Evolutionary conservation across 1,140 invertebrate species (phyloP).

Genomic region (Solen grandis): DNA sequence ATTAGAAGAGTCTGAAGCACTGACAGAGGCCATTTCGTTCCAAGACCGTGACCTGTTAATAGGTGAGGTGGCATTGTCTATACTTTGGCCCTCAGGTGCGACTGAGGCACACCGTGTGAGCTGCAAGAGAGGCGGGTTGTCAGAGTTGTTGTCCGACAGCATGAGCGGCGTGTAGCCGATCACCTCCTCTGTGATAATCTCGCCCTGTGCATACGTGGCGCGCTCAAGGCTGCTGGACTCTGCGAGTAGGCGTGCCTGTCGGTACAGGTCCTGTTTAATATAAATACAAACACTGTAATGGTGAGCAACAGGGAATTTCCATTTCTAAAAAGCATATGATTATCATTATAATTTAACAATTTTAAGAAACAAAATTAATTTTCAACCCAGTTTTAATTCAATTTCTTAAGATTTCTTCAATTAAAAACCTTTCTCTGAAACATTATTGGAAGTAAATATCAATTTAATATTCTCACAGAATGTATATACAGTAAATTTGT

Average conservation of each 20-base stretch:
- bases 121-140: conserved; percentile 28
- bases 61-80: conserved; percentile 35
- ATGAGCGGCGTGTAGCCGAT: conserved; percentile 57
- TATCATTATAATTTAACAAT: no score
- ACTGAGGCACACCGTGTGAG: conserved; percentile 39
- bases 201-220: conserved; percentile 31
- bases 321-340: no score
- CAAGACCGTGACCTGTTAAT: conserved; percentile 52
- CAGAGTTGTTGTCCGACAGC: conserved; percentile 13
- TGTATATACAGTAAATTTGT: no score
- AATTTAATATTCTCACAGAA: no score
- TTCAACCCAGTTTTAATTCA: no score
- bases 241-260: conserved; percentile 31
- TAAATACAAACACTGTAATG: background rate
- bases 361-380: no score
- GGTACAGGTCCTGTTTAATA: conserved; percentile 54
- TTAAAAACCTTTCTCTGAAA: no score
- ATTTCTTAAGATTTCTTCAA: no score
- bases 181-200: conserved; percentile 63
- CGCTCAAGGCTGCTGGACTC: conserved; percentile 2
- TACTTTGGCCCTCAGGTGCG: conserved; percentile 36
- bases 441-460: no score
- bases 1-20: conserved; percentile 8
- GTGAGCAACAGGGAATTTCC: no score
- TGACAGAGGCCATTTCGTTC: conserved; percentile 44